Evolutionary conservation across 2,113 vertebrate species (phyloP).

Genomic region (Rhinolophus ferrumequinum): DNA sequence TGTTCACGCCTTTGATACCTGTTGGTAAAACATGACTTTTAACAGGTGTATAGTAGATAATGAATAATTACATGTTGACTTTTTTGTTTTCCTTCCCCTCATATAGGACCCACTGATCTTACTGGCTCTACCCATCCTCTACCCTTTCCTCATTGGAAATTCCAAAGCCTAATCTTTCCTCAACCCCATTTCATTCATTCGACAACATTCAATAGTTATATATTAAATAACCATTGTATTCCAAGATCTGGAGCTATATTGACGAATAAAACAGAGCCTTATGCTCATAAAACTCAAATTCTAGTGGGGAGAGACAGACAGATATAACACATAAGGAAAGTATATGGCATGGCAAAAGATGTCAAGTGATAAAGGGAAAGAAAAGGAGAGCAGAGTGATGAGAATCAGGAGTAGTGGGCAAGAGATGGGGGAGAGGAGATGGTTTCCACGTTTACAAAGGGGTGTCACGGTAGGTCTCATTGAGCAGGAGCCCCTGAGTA

Average conservation of each 20-base stretch:
- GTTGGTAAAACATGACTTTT: not conserved
- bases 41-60: not conserved
- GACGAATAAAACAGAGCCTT: not conserved
- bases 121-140: not conserved
- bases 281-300: not conserved
- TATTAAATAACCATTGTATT: not conserved
- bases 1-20: not conserved
- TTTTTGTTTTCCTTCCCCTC: not conserved
- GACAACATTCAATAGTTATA: not conserved
- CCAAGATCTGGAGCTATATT: not conserved
- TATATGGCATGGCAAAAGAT: not conserved
- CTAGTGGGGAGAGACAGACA: not conserved
- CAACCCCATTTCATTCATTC: not conserved
- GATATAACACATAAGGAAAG: not conserved
- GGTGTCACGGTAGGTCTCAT: not conserved
- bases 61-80: not conserved
- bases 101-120: not conserved
- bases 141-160: not conserved
- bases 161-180: not conserved
- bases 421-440: not conserved
- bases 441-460: not conserved
- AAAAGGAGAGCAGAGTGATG: not conserved
- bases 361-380: not conserved
- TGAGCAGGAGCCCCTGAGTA: not conserved
- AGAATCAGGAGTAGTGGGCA: not conserved